Base-by-base conservation (phyloP, 2,888 invertebrate genomes). In the Hirtodrosophila alboralis region DNA sequence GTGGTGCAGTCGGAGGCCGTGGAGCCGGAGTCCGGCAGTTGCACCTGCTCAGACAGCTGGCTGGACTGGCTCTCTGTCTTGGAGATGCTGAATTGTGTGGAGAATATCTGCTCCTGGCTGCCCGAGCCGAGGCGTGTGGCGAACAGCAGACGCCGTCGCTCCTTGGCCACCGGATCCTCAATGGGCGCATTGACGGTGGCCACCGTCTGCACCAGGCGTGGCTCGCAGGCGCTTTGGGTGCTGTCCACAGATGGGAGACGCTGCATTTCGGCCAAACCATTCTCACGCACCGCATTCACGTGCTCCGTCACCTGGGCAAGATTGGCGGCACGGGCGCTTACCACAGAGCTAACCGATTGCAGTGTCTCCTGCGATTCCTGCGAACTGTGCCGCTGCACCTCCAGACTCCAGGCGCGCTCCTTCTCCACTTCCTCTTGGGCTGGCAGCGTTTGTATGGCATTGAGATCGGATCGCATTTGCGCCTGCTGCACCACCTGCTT, bases 21-120 rank as follows among this genome's bases (percentile, higher is more conserved):
- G 57, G 68, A 72, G 23, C 28, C 60, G 4, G 81, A 74, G 43
- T 86, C 88, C 10, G 73, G 89, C 18, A 80, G 75, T 51, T 90
- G 89, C 13, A 86, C 79, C 53, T 90, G 89, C 59, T 91, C 93
- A 1, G 93, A 93, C 38, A 93, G 91, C 83, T 93, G 93, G 75
- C 93, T 93, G 9, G 92, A 92, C 26, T 93, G 91, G 84, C 93
- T 93, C 60, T 93, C 93, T 4, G 93, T 93, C 85, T 93, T 93
- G 0, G 93, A 93, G 72, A 93, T 91, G 83, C 93, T 93, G 72
- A 93, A 92, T 75, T 93, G 93, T 3, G 93, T 93, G 75, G 93
- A 93, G 87, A 95, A 95, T 37, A 94, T 92, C 89, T 94, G 94
- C 77, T 94, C 94, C 83, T 92, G 92, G 80, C 93, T 94, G 14